Evolutionary conservation across 1,140 invertebrate species (phyloP).

Genomic region (Drosophila micromelanica): DNA sequence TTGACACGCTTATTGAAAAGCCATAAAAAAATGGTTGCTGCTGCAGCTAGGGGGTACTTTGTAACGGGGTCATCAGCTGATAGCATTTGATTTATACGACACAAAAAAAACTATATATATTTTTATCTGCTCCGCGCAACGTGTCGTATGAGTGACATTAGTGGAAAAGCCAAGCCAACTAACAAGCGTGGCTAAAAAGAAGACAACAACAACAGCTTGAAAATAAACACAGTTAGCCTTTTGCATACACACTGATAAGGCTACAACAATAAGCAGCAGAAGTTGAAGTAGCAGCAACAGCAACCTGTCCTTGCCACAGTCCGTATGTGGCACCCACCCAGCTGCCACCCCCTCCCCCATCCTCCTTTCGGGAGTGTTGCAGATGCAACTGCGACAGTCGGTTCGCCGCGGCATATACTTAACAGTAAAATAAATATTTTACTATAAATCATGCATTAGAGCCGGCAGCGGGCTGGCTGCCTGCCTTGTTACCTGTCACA

Average conservation of each 20-base stretch:
- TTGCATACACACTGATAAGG: conserved; percentile 77
- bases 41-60: conserved; percentile 13
- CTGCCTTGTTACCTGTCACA: conserved; percentile 72
- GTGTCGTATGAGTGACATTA: conserved; percentile 82
- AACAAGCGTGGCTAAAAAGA: conserved; percentile 57
- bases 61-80: conserved; percentile 78
- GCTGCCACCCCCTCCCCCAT: background rate
- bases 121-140: conserved; percentile 73
- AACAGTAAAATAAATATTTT: conserved; percentile 83
- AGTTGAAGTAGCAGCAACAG: conserved; percentile 26
- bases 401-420: conserved; percentile 64
- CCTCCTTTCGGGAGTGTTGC: background rate
- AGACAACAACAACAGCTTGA: conserved; percentile 16
- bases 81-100: conserved; percentile 79
- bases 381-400: conserved; percentile 28
- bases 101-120: conserved; percentile 44
- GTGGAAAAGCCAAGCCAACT: conserved; percentile 58
- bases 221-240: conserved; percentile 51
- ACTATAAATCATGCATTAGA: conserved; percentile 83
- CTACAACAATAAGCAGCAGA: conserved; percentile 68
- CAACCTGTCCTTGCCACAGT: conserved; percentile 49
- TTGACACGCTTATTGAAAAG: conserved; percentile 82
- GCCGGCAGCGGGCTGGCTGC: conserved; percentile 48
- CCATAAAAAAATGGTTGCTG: conserved; percentile 44
- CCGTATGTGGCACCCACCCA: conserved; percentile 55